These are phyloP conservation scores for Ectropis crepuscularia DNA, from an alignment of 2,888 invertebrate species.

Conservation along the genomic window DNA sequence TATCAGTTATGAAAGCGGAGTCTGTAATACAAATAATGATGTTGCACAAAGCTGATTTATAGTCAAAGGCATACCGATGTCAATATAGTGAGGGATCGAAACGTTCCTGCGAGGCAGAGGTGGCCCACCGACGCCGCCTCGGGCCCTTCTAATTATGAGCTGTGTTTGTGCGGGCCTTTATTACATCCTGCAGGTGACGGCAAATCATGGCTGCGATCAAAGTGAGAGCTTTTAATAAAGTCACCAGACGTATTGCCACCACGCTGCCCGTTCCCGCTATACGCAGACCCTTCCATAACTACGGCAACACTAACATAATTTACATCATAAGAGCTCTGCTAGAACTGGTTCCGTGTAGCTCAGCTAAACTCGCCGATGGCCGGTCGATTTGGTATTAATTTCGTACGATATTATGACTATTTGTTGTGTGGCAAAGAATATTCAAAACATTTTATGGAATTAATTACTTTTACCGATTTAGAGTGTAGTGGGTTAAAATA, in stretches of 20 bases:
- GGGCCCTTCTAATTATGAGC: conserved; percentile 67
- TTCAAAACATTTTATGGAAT: conserved; percentile 28
- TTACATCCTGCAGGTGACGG: conserved; percentile 80
- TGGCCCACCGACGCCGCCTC: conserved; percentile 31
- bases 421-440: conserved; percentile 26
- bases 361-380: conserved; percentile 30
- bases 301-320: conserved; percentile 16
- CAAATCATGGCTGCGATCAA: conserved; percentile 73
- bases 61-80: conserved; percentile 72
- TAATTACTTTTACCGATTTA: conserved; percentile 23
- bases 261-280: conserved; percentile 24
- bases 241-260: conserved; percentile 52
- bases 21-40: conserved; percentile 57
- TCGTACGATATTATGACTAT: conserved; percentile 35
- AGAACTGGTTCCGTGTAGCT: conserved; percentile 9
- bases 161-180: conserved; percentile 67
- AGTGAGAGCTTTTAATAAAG: conserved; percentile 81
- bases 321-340: conserved; percentile 22
- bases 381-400: conserved; percentile 37
- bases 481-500: conserved; percentile 18
- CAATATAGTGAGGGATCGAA: conserved; percentile 66
- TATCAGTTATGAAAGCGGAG: conserved; percentile 24
- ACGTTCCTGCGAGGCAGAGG: conserved; percentile 47
- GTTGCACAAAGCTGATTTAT: conserved; percentile 62
- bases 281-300: conserved; percentile 31